Evolutionary conservation across 2,888 invertebrate genomes (phyloP).

Genomic region (Cryptus viduatorius): DNA sequence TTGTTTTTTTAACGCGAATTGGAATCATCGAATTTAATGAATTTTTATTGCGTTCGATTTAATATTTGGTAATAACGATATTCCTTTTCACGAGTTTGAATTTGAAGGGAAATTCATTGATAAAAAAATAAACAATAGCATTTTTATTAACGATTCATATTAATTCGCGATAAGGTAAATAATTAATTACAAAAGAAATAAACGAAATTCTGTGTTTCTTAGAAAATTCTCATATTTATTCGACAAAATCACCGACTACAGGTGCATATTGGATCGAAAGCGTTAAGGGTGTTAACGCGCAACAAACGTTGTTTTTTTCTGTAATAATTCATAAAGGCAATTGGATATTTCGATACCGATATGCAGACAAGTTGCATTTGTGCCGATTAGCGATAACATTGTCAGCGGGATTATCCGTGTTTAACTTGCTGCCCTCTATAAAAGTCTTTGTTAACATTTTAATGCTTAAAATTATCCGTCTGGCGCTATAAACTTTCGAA

Average conservation of each 20-base stretch:
- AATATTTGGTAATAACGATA: too few relatives aligned
- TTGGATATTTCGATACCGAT: neutral
- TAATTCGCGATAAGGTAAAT: too few relatives aligned
- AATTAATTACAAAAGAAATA: neutral
- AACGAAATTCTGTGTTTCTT: neutral
- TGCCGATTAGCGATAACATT: slow-evolving; percentile 22
- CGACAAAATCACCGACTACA: slow-evolving; percentile 13
- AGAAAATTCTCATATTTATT: slow-evolving; percentile 48
- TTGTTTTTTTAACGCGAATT: too few relatives aligned
- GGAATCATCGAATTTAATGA: too few relatives aligned
- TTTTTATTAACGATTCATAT: too few relatives aligned
- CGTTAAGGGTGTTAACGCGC: neutral
- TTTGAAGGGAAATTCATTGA: too few relatives aligned
- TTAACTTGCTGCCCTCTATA: neutral
- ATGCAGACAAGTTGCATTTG: slow-evolving; percentile 24
- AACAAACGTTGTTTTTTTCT: neutral
- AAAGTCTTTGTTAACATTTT: slow-evolving; percentile 9
- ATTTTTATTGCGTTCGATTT: too few relatives aligned
- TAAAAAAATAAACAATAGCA: too few relatives aligned
- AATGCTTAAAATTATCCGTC: neutral
- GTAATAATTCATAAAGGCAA: slow-evolving; percentile 1
- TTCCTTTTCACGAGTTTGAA: too few relatives aligned
- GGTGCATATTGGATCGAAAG: slow-evolving; percentile 14
- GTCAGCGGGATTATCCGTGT: neutral
- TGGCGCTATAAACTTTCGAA: neutral